These are phyloP conservation scores for Drosophila siamana DNA, from an alignment of 2,888 invertebrate genomes.

Conservation along the genomic window DNA sequence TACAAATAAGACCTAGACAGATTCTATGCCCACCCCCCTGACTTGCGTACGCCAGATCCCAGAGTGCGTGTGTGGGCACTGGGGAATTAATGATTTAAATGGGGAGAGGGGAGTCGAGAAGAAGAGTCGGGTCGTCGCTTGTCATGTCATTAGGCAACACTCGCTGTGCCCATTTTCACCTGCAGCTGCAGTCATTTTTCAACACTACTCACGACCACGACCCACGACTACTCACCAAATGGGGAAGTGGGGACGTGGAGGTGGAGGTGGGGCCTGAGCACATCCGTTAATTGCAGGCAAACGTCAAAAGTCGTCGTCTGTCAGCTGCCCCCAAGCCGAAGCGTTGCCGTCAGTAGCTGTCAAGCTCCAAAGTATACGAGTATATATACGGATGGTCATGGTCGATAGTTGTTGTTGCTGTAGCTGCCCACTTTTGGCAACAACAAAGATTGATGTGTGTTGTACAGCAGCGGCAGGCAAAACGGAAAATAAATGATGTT, in stretches of 20 bases:
- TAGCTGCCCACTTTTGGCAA: constrained; percentile 71
- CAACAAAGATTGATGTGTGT: constrained; percentile 83
- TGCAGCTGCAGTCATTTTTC: constrained; percentile 74
- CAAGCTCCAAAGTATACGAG: constrained; percentile 59
- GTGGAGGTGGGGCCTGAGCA: constrained; percentile 27
- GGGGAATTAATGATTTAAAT: constrained; percentile 83
- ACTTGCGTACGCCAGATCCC: neutral
- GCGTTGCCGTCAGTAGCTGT: constrained; percentile 73
- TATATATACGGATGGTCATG: constrained; percentile 63
- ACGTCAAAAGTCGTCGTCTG: constrained; percentile 83
- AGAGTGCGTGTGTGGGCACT: constrained; percentile 71
- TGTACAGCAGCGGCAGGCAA: constrained; percentile 79
- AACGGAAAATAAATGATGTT: constrained; percentile 84
- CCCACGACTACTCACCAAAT: neutral
- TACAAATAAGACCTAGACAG: constrained; percentile 66
- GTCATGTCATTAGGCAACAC: constrained; percentile 78
- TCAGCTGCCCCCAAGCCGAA: constrained; percentile 73
- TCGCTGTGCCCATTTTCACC: constrained; percentile 67
- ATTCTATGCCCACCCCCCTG: neutral
- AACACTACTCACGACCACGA: constrained; percentile 55
- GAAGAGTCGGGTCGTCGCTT: constrained; percentile 43
- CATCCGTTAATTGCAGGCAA: constrained; percentile 83
- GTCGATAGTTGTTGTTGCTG: constrained; percentile 65
- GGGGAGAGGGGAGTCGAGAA: constrained; percentile 17
- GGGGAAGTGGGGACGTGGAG: neutral